phyloP scores from a whole-genome alignment of 1,140 invertebrate species.

The Gerris buenoi region DNA sequence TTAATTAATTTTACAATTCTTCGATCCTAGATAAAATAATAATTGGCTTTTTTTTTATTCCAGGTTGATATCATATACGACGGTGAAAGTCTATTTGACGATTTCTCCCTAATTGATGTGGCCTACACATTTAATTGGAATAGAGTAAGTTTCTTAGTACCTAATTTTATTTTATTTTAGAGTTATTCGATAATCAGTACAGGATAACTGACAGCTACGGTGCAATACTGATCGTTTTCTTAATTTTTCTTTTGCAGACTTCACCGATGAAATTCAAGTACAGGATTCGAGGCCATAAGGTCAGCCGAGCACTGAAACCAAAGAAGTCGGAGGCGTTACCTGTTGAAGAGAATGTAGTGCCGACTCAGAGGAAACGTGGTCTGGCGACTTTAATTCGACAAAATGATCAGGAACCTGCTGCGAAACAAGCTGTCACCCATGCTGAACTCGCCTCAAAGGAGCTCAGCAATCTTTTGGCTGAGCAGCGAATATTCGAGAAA shows the following conservation, averaged over 20 bases:
- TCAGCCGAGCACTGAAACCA: not conserved
- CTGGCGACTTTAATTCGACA: not conserved
- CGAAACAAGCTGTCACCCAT: not conserved
- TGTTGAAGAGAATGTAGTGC: conserved; percentile 3
- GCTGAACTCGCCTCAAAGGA: not conserved
- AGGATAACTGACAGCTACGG: not conserved
- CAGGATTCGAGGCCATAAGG: conserved; percentile 15
- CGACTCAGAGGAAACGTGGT: not conserved
- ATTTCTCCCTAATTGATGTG: conserved; percentile 43
- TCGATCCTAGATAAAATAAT: too few species aligned
- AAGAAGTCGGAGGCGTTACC: conserved; percentile 4
- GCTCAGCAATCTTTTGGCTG: not conserved
- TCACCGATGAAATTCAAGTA: conserved; percentile 35
- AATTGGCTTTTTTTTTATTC: too few species aligned
- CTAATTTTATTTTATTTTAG: too few species aligned
- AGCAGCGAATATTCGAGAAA: not conserved
- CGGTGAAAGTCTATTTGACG: conserved; percentile 37
- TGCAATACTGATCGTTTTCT: not conserved
- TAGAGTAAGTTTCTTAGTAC: conserved; percentile 36
- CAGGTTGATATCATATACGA: conserved; percentile 34
- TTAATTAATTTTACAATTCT: too few species aligned
- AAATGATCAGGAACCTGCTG: not conserved
- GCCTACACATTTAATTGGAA: conserved; percentile 47
- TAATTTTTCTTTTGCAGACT: conserved; percentile 26
- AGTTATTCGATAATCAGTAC: not conserved